Evolutionary conservation across 2,888 invertebrate genomes (phyloP).

Genomic region (Bembecia ichneumoniformis): DNA sequence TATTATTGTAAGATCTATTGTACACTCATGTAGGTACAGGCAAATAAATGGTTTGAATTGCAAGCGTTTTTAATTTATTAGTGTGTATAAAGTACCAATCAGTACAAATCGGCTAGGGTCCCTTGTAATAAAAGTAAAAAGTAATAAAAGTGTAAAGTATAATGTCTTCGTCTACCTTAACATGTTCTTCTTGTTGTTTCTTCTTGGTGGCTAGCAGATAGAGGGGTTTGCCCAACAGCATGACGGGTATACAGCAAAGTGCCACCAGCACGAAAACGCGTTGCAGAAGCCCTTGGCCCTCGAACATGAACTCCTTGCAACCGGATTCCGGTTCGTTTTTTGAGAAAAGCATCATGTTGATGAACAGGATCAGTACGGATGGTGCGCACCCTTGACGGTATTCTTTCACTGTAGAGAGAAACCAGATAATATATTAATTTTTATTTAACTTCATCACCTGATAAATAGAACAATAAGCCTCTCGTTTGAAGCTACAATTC

Average conservation of each 20-base stretch:
- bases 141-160: no score
- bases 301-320: slow-evolving; percentile 78
- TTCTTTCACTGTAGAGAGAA: slow-evolving; percentile 30
- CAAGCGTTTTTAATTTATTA: no score
- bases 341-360: slow-evolving; percentile 98
- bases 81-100: no score
- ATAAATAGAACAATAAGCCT: no score
- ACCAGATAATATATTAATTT: background rate
- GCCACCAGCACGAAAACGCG: slow-evolving; percentile 83
- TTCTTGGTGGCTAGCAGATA: slow-evolving; percentile 72
- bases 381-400: slow-evolving; percentile 84
- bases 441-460: no score
- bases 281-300: slow-evolving; percentile 80
- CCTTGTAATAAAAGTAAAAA: no score
- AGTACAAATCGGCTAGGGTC: no score
- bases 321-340: slow-evolving; percentile 44
- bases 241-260: slow-evolving; percentile 90
- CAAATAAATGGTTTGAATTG: no score
- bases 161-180: slow-evolving; percentile 33
- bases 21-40: no score
- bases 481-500: no score
- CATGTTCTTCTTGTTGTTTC: slow-evolving; percentile 31
- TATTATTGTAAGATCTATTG: no score
- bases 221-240: slow-evolving; percentile 93
- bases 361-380: slow-evolving; percentile 96